Percentiles rank a stretch among this genome's conserved stretches.
These are phyloP conservation scores for Sus cebifrons DNA, from an alignment of 2,797 vertebrate genomes.

Conservation along the genomic window DNA sequence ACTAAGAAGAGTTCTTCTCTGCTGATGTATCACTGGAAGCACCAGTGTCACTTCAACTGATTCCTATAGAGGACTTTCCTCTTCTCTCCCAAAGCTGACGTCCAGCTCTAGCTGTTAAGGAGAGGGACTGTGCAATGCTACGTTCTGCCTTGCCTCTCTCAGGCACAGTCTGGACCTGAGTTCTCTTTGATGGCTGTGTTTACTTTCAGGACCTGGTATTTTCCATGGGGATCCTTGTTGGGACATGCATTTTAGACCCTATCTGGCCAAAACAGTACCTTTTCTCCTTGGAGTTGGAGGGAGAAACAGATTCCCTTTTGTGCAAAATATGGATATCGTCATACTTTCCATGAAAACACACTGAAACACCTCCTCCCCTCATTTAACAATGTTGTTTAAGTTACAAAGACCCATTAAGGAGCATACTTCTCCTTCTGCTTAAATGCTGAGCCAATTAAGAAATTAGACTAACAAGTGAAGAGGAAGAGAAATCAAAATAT, in stretches of 20 bases:
- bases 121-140: neutral
- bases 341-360: neutral
- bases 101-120: neutral
- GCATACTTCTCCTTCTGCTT: neutral
- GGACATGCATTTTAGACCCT: neutral
- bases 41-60: neutral
- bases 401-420: neutral
- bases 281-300: neutral
- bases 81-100: neutral
- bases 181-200: neutral
- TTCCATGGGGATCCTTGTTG: neutral
- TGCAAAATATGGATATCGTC: neutral
- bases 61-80: neutral
- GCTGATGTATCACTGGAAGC: neutral
- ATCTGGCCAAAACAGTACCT: neutral
- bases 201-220: neutral
- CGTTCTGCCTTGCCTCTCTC: neutral
- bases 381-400: neutral
- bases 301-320: neutral
- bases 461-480: neutral
- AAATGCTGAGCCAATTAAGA: neutral
- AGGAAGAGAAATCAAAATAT: neutral
- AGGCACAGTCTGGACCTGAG: neutral
- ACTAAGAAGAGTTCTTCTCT: neutral
- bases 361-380: neutral